These are phyloP conservation scores for Platycnemis pennipes DNA, from an alignment of 2,888 invertebrate species.

Conservation along the genomic window DNA sequence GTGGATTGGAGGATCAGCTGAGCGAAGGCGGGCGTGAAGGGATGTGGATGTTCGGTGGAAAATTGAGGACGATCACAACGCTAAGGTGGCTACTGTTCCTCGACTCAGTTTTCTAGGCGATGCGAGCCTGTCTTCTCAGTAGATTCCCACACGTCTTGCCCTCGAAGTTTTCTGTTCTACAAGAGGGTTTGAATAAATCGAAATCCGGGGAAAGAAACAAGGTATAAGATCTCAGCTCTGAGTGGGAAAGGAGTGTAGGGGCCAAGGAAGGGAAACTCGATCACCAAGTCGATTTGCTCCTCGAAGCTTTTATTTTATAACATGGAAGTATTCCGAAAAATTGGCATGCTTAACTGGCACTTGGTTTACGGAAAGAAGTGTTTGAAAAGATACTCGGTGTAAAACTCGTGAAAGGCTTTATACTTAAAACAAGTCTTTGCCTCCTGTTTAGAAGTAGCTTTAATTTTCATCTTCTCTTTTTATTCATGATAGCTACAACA, in stretches of 20 bases:
- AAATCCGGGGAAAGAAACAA: not conserved
- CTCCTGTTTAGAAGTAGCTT: not conserved
- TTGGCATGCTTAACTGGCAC: not conserved
- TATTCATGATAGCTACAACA: too few relatives aligned
- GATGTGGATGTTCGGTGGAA: not conserved
- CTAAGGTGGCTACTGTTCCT: too few relatives aligned
- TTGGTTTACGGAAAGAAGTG: not conserved
- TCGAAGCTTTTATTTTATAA: not conserved
- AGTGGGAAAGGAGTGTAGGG: not conserved
- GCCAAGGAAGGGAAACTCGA: not conserved
- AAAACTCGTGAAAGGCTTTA: too few relatives aligned
- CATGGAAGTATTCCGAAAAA: not conserved
- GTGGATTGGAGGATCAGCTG: not conserved
- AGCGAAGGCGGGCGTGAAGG: not conserved
- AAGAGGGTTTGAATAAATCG: not conserved
- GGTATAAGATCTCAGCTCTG: not conserved
- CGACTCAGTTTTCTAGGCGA: not conserved
- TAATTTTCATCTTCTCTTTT: not conserved
- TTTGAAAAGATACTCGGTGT: not conserved
- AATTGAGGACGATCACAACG: not conserved
- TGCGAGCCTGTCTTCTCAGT: not conserved
- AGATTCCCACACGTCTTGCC: not conserved
- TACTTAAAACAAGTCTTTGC: not conserved
- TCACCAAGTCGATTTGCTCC: not conserved
- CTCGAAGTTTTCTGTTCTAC: not conserved